These are phyloP conservation scores for Palythoa grandiflora DNA, from an alignment of 92 coral and sea anemone species.

Conservation along the genomic window DNA sequence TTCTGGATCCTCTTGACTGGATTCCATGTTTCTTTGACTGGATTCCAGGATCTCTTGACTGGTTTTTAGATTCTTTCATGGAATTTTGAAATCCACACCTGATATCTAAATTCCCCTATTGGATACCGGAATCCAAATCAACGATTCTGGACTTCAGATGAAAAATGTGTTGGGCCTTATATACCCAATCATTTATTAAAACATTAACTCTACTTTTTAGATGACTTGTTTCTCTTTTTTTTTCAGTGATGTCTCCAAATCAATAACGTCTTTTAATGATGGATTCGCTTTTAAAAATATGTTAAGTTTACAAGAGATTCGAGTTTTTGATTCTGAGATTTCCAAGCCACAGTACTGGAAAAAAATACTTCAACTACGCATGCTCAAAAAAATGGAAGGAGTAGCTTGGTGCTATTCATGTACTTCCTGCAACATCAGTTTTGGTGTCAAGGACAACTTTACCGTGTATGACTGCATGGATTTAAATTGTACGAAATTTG, in stretches of 20 bases:
- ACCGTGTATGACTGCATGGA: neutral
- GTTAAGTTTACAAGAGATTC: conserved; percentile 5
- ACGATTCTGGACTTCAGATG: neutral
- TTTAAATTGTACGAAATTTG: neutral
- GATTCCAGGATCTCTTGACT: neutral
- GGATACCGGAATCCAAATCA: neutral
- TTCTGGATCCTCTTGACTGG: no score
- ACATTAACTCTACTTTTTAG: neutral
- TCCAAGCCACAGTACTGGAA: conserved; percentile 36
- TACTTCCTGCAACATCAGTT: conserved; percentile 9
- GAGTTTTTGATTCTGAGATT: neutral
- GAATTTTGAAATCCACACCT: no score
- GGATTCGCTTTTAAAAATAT: neutral
- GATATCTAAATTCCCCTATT: no score
- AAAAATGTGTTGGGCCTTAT: no score
- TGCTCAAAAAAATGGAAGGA: no score
- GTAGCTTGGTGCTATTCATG: neutral
- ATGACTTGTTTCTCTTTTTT: neutral
- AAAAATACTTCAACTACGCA: neutral
- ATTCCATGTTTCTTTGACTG: no score
- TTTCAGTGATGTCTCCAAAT: neutral
- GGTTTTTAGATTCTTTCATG: neutral
- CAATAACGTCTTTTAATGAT: neutral
- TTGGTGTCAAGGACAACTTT: neutral
- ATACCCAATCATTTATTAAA: no score